Evolutionary conservation across 2,888 invertebrate species (phyloP), one percentile per base, ranked within the genome.

Genomic region (Synergus laeviventris): DNA sequence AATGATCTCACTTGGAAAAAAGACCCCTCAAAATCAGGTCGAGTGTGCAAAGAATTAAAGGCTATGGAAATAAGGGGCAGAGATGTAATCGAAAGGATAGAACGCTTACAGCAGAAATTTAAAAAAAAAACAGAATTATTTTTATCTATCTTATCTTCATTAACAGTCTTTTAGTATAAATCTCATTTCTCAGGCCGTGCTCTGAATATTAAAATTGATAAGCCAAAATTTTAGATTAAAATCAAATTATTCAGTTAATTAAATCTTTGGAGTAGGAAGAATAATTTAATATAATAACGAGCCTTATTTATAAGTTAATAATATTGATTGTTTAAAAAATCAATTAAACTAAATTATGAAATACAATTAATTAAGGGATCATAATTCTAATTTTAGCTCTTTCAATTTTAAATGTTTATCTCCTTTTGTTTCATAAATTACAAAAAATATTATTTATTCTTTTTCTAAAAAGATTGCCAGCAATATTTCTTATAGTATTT

Each of bases 1-100:
- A 36, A 61, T 61, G 36, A 61, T n/a, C 31, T 61, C 36, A 31
- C 36, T 31, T 36, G n/a, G n/a, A 61, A 61, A 45, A 54, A 36
- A 14, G 16, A 8, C 16, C 36, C 16, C 14, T 61, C 16, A 61
- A 9, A 61, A 36, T 36, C 16, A 61, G 14, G n/a, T 9, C 36
- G 9, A 12, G 36, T 31, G 61, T 16, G n/a, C 24, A 8, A 14
- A 61, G 61, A 36, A 36, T 36, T 36, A 61, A 36, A 36, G 11
- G 18, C 54, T 21, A 18, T 54, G 54, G 18, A 54, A 11, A 54
- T 54, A 54, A 54, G 54, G 18, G 18, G n/a, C 8, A 54, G 18
- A 54, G 9, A 54, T 54, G 21, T 18, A 54, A 54, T 21, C 18
- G 54, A 54, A 54, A 54, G 18, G 11, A 18, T 54, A 49, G 16